Evolutionary conservation across 2,113 vertebrate genomes (phyloP), one percentile per base, ranked within the genome.

Genomic region (Lethenteron camtschaticum): DNA sequence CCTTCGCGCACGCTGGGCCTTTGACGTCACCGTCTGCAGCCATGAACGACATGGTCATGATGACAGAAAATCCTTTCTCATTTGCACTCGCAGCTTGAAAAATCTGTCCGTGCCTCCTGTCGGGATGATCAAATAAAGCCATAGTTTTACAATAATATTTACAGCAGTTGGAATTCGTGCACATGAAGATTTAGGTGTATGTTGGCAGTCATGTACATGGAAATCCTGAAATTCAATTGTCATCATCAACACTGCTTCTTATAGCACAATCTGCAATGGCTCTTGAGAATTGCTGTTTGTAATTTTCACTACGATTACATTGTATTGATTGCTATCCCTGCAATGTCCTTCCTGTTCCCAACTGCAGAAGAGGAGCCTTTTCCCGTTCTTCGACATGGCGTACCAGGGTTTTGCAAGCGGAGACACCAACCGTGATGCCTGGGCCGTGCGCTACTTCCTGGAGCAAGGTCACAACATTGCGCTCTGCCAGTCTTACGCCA

Each of bases 381-480:
- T 95, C 0, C 83, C 81, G 8, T 99, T 90, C 78, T 99, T 99
- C 10, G 94, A 99, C 80, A 99, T 99, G 94, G 94, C 94, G 24
- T 99, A 99, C 74, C 94, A 99, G 79, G 94, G 94, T 73, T 99
- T 99, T 70, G 94, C 94, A 70, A 99, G 92, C 0, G 94, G 94
- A 8, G 90, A 99, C 75, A 89, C 87, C 9, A 80, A 97, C 75
- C 81, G 82, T 55, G 94, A 99, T 0, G 87, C 94, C 69, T 97
- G 89, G 94, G 90, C 94, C 3, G 85, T 96, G 71, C 89, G 92
- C 16, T 60, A 95, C 78, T 99, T 99, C 81, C 86, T 99, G 1
- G 87, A 95, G 12, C 84, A 96, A 76, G 89, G 89, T 74, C 83
- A 89, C 76, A 87, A 95, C 58, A 71, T 99, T 6, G 71, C 90